phyloP scores from a whole-genome alignment of 2,797 vertebrate genomes.

The Neomorphus geoffroyi region DNA sequence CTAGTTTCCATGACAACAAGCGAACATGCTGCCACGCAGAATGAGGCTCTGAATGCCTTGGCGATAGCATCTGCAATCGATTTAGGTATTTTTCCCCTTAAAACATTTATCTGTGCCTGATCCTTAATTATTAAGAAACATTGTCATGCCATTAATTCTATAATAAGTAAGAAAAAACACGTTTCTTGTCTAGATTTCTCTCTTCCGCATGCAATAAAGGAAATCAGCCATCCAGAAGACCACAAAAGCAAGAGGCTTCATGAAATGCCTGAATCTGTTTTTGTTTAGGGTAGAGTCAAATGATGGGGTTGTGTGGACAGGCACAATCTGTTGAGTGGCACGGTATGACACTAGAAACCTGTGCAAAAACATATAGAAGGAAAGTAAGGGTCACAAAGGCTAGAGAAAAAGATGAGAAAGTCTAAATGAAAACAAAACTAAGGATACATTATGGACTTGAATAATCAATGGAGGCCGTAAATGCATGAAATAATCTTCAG shows the following conservation, averaged over 20 bases:
- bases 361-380: not conserved
- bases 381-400: not conserved
- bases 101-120: not conserved
- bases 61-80: constrained; percentile 86
- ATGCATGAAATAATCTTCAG: not conserved
- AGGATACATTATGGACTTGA: not conserved
- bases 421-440: not conserved
- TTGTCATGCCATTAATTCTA: not conserved
- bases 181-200: not conserved
- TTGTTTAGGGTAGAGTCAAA: not conserved
- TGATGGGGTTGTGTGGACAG: not conserved
- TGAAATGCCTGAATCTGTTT: not conserved
- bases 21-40: constrained; percentile 87
- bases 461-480: not conserved
- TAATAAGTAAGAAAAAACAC: fast-evolving
- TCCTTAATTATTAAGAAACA: not conserved
- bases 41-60: constrained; percentile 87
- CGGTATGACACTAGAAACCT: not conserved
- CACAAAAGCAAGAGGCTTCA: not conserved
- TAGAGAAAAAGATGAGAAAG: not conserved
- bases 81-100: constrained; percentile 75
- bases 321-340: not conserved
- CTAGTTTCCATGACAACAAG: constrained; percentile 89
- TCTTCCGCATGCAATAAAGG: not conserved
- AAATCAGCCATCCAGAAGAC: not conserved